Evolutionary conservation across 2,113 vertebrate genomes (phyloP).

Genomic region (Euleptes europaea): DNA sequence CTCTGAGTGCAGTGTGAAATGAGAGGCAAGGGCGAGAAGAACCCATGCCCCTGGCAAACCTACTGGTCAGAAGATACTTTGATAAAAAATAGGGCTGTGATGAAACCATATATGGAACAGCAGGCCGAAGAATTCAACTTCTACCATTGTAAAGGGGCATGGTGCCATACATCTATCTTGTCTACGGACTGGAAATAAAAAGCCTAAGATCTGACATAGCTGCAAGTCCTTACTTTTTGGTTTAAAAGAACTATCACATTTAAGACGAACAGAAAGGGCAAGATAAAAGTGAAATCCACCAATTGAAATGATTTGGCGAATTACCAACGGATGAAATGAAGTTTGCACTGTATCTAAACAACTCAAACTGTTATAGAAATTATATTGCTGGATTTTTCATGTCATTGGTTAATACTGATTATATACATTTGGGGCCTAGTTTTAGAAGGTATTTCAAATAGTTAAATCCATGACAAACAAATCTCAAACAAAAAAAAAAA

Average conservation of each 20-base stretch:
- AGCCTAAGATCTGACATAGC: no score
- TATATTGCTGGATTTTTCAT: constrained; percentile 42
- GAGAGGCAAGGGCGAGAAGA: no score
- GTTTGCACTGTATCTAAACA: background rate
- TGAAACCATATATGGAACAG: no score
- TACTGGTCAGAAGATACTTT: no score
- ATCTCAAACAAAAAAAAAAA: constrained; percentile 59
- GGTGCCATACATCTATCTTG: no score
- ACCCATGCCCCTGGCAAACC: no score
- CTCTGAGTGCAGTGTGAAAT: no score
- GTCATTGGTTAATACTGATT: constrained; percentile 48
- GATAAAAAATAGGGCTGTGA: no score
- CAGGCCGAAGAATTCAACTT: no score
- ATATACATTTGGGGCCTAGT: constrained; percentile 55
- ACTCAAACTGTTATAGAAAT: constrained; percentile 35
- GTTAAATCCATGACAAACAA: constrained; percentile 66
- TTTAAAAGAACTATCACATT: background rate
- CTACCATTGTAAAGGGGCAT: no score
- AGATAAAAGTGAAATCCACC: background rate
- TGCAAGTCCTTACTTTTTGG: no score
- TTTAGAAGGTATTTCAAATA: constrained; percentile 63
- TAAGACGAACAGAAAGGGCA: background rate
- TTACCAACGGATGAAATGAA: background rate
- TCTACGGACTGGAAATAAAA: no score
- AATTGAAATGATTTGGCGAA: background rate